Evolutionary conservation across 2,888 invertebrate species (phyloP).

Genomic region (Ephialtes manifestator): DNA sequence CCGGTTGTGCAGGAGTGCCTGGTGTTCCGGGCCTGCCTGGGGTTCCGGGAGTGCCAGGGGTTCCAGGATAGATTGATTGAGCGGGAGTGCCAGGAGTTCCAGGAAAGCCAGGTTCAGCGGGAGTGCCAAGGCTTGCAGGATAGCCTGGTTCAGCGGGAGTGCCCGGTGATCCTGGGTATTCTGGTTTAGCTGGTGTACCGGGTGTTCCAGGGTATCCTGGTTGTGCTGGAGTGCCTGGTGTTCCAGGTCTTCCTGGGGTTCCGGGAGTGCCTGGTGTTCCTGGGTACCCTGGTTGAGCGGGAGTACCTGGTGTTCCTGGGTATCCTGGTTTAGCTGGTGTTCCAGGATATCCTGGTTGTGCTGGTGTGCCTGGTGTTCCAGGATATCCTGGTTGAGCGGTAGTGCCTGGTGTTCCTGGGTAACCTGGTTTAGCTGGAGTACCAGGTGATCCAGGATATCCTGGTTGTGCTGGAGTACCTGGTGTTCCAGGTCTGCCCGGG

Average conservation of each 20-base stretch:
- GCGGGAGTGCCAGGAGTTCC: constrained; percentile 56
- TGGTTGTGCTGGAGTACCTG: constrained; percentile 40
- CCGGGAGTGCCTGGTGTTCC: constrained; percentile 66
- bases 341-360: constrained; percentile 70
- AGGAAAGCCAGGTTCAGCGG: constrained; percentile 74
- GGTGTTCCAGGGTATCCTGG: constrained; percentile 86
- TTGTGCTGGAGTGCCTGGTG: constrained; percentile 83
- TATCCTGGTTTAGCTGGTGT: constrained; percentile 50
- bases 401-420: constrained; percentile 78
- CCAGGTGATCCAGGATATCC: constrained; percentile 73
- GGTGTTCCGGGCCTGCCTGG: constrained; percentile 77
- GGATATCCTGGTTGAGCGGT: constrained; percentile 66
- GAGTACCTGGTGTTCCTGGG: constrained; percentile 57
- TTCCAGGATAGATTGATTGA: constrained; percentile 75
- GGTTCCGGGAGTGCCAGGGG: constrained; percentile 72
- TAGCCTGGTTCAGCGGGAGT: constrained; percentile 79
- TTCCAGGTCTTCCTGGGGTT: constrained; percentile 51
- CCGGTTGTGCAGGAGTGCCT: constrained; percentile 60
- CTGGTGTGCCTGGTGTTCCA: constrained; percentile 65
- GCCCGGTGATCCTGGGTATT: constrained; percentile 59
- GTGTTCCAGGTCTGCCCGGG: constrained; percentile 71
- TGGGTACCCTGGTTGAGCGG: constrained; percentile 62
- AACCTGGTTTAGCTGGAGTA: constrained; percentile 66
- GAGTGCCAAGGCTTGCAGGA: constrained; percentile 83
- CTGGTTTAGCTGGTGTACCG: constrained; percentile 53